Evolutionary conservation across 1,140 invertebrate genomes (phyloP).

Genomic region (Melitaea cinxia): DNA sequence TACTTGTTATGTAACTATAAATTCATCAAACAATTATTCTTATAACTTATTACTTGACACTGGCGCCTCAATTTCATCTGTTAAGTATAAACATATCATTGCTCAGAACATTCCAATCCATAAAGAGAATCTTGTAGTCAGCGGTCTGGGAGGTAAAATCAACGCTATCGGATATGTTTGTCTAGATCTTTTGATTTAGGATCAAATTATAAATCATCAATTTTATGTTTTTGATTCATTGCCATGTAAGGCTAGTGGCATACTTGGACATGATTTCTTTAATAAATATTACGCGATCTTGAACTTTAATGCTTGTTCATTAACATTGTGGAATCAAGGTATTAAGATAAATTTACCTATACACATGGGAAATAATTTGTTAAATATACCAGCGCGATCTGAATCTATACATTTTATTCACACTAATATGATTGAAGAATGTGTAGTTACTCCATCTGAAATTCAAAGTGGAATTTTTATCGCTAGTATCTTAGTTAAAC

Average conservation of each 20-base stretch:
- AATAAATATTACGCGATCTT: constrained; percentile 20
- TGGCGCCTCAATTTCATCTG: constrained; percentile 29
- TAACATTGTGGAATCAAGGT: constrained; percentile 1
- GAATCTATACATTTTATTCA: constrained; percentile 24
- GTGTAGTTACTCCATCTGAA: constrained; percentile 45
- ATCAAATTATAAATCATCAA: background rate
- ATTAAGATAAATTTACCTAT: constrained; percentile 3
- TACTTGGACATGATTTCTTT: background rate
- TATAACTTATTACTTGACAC: constrained; percentile 35
- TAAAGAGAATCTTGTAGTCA: constrained; percentile 17
- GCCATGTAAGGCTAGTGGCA: background rate
- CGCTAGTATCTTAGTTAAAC: background rate
- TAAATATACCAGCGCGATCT: constrained; percentile 14
- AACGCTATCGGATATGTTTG: constrained; percentile 20
- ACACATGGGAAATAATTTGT: background rate
- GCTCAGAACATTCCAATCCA: constrained; percentile 12
- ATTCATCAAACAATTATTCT: background rate
- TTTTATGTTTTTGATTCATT: background rate
- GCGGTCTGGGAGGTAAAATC: constrained; percentile 31
- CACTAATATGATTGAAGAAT: constrained; percentile 38
- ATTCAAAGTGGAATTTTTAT: background rate
- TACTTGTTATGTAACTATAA: too few relatives aligned
- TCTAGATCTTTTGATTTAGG: background rate
- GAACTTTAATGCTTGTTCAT: constrained; percentile 18
- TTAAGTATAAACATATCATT: constrained; percentile 19